Percentiles rank a stretch among this genome's conserved stretches.
Evolutionary conservation across 2,797 vertebrate species (phyloP).

Genomic region (Percopsis omiscomaycus): DNA sequence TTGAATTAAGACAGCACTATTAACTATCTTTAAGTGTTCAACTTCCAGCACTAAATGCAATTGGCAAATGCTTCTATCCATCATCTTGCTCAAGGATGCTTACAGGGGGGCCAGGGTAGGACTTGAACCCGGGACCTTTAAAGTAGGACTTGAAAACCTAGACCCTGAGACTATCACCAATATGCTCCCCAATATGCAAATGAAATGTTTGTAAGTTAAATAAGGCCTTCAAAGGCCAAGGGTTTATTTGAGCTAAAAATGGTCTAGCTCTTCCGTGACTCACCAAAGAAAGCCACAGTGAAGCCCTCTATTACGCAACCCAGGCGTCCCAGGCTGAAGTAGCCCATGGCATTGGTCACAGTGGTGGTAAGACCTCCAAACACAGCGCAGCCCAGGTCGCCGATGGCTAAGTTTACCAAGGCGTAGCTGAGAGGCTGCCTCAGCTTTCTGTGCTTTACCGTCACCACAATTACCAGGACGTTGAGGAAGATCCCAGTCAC

Average conservation of each 20-base stretch:
- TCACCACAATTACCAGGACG: slow-evolving; percentile 81
- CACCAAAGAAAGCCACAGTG: slow-evolving; percentile 86
- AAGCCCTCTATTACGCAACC: slow-evolving; percentile 86
- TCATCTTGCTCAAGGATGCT: too few relatives aligned
- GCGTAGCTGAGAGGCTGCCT: slow-evolving; percentile 85
- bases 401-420: slow-evolving; percentile 84
- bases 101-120: too few relatives aligned
- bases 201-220: too few relatives aligned
- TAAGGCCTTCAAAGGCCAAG: not conserved
- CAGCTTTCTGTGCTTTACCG: slow-evolving; percentile 77
- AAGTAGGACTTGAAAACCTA: too few relatives aligned
- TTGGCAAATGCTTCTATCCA: too few relatives aligned
- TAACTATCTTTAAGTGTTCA: not conserved
- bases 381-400: slow-evolving; percentile 84
- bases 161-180: too few relatives aligned
- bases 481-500: slow-evolving; percentile 72
- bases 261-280: slow-evolving; percentile 47
- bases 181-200: too few relatives aligned
- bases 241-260: too few relatives aligned
- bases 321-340: slow-evolving; percentile 82
- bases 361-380: slow-evolving; percentile 80
- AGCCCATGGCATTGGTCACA: slow-evolving; percentile 80
- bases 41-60: not conserved
- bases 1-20: not conserved
- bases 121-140: too few relatives aligned